Evolutionary conservation across 1,140 invertebrate species (phyloP), one percentile per base, ranked within the genome.

Genomic region (Seison nebaliae): DNA sequence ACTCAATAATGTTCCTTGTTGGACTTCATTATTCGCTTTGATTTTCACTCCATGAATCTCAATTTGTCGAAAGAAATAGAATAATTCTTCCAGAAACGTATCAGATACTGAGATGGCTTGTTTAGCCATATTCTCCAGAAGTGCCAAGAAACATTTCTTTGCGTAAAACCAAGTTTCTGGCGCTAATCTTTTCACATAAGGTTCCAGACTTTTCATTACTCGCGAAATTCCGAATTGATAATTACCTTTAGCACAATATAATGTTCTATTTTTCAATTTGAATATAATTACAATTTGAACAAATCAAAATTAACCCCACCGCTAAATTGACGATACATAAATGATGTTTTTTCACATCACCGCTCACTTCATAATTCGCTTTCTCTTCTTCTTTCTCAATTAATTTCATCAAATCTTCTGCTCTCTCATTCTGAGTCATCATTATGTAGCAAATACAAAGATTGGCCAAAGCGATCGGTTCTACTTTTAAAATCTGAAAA

Each of bases 391-490:
- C 86, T 47, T 86, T 84, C 54, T 98, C 91, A 45, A 96, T 86
- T 62, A 83, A 83, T 34, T 84, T 68, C 83, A 98, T 94, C 35
- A 96, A 64, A 51, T 93, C 84, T 63, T 96, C 91, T 18, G 88
- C 91, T 65, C 93, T 84, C 56, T 91, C 81, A 58, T 96, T 98
- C 61, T 91, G 79, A 33, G 76, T 78, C 2, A 80, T 91, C 81
- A 96, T 88, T 45, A 98, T 91, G 52, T 96, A 96, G 26, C 81
- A 86, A 1, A 96, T 86, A 59, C 91, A 98, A 8, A 96, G 60
- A 61, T 96, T 96, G 4, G 88, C 88, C 45, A 98, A 64, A 28
- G 96, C 80, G 41, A 94, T 81, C 2, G 88, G 83, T 51, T 79
- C 84, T 1, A 94, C 73, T 47, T 76, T 72, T 50, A 94, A 64